phyloP scores from a whole-genome alignment of 2,888 invertebrate genomes.

The Eupelmus urozonus region DNA sequence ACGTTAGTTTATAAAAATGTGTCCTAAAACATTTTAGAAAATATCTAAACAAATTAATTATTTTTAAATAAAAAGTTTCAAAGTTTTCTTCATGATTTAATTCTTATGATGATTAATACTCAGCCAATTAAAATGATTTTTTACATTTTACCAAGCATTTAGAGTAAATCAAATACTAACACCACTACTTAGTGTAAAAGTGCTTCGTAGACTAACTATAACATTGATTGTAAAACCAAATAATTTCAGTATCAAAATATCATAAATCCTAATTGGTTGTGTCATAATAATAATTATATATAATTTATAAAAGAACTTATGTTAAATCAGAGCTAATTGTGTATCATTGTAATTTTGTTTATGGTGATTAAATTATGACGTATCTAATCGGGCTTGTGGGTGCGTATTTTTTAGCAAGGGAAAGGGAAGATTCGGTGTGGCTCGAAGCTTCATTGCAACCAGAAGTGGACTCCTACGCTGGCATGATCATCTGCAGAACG shows the following conservation, averaged over 20 bases:
- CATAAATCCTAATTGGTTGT: neutral
- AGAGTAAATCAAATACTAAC: constrained; percentile 32
- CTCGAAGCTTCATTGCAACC: constrained; percentile 92
- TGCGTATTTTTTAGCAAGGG: constrained; percentile 86
- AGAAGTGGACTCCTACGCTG: constrained; percentile 92
- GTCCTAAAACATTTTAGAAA: no score
- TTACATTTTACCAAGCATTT: constrained; percentile 9
- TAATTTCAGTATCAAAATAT: neutral
- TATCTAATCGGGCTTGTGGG: constrained; percentile 34
- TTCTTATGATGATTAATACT: no score
- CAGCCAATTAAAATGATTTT: neutral
- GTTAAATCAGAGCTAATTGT: neutral
- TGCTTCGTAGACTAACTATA: neutral
- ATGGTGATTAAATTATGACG: neutral
- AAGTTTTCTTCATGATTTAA: no score
- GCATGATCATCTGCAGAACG: constrained; percentile 85
- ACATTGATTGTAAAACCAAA: neutral
- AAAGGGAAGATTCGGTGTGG: constrained; percentile 91
- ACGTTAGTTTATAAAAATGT: no score
- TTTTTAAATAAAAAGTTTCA: no score
- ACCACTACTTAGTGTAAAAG: neutral
- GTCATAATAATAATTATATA: no score
- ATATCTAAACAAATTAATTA: no score
- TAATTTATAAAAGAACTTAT: no score
- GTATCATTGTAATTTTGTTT: constrained; percentile 2